A percentile compares a stretch with the other conserved stretches of the same genome.
Conservation (phyloP, 2,888 invertebrate genomes). For the Pammene fasciana region DNA sequence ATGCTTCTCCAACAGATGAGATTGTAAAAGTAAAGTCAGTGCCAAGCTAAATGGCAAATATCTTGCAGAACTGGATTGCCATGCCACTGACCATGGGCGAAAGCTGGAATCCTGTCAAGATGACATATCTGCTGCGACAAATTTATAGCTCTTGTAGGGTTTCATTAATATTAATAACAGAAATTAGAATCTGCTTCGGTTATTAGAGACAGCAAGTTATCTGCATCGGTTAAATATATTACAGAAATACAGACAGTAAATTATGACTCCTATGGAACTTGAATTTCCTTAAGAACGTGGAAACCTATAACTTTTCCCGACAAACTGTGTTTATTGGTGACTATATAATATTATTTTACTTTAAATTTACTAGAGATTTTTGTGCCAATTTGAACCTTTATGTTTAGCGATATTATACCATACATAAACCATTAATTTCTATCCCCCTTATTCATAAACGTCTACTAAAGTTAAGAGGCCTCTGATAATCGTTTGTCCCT, state of each 20-base stretch:
- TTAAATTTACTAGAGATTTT: no score
- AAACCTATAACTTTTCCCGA: background rate
- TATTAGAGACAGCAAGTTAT: background rate
- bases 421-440: no score
- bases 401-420: no score
- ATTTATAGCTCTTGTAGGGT: slow-evolving; percentile 29
- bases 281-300: background rate
- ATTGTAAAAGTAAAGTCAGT: slow-evolving; percentile 23
- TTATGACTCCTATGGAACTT: background rate
- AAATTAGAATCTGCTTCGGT: slow-evolving; percentile 1
- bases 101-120: slow-evolving; percentile 51
- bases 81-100: slow-evolving; percentile 72
- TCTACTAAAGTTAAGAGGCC: no score
- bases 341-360: no score
- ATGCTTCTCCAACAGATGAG: no score
- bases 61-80: slow-evolving; percentile 53
- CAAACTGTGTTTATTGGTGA: background rate
- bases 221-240: no score
- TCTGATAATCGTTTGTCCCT: no score
- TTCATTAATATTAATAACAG: slow-evolving; percentile 40
- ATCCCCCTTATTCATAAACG: no score
- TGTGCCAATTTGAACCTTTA: no score
- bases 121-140: slow-evolving; percentile 14
- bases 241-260: background rate
- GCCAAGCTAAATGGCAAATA: slow-evolving; percentile 36